Conservation (phyloP, 2,113 vertebrate genomes). For the Monopterus albus region DNA sequence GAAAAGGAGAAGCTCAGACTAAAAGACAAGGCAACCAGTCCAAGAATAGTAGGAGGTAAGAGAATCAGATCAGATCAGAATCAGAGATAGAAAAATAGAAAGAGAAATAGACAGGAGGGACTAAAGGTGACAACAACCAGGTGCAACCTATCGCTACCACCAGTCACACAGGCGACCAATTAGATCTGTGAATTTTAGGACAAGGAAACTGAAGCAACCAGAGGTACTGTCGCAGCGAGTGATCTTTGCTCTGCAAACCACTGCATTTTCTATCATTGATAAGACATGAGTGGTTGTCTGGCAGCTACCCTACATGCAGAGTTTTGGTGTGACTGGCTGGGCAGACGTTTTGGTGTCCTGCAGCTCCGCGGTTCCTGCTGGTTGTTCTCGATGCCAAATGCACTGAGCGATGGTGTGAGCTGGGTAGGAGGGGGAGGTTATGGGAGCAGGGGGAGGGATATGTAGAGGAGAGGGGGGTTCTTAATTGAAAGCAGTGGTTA, state of each 20-base stretch:
- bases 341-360: conserved; percentile 73
- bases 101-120: conserved; percentile 57
- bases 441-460: conserved; percentile 72
- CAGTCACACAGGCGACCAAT: conserved; percentile 70
- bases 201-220: conserved; percentile 44
- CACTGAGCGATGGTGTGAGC: conserved; percentile 83
- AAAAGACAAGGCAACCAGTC: conserved; percentile 90
- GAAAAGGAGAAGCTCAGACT: conserved; percentile 87
- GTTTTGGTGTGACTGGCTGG: conserved; percentile 61
- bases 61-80: too few relatives aligned
- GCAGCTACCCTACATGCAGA: conserved; percentile 33
- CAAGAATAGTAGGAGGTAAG: conserved; percentile 67
- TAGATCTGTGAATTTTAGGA: conserved; percentile 33
- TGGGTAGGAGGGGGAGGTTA: conserved; percentile 74
- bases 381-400: conserved; percentile 92
- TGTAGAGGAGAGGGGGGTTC: conserved; percentile 56
- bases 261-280: conserved; percentile 6
- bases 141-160: conserved; percentile 85
- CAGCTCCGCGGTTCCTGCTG: conserved; percentile 94
- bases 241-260: conserved; percentile 15
- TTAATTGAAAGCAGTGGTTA: conserved; percentile 88
- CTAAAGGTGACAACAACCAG: conserved; percentile 93
- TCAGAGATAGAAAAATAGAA: conserved; percentile 49
- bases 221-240: background rate
- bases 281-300: conserved; percentile 32